Conservation (phyloP, 2,888 invertebrate species). For the Masnerella sp. region DNA sequence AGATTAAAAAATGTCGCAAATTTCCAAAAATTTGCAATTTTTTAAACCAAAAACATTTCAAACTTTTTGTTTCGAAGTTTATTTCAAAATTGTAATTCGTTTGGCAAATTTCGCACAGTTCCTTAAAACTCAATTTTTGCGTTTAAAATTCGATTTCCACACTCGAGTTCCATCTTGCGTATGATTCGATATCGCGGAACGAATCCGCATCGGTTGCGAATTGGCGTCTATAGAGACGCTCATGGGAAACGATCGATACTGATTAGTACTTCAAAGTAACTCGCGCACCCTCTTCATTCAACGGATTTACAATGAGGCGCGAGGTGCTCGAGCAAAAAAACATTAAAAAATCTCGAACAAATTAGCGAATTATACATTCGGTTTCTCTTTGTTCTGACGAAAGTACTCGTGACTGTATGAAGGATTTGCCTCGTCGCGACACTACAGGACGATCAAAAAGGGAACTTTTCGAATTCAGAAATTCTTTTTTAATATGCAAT, state of each 20-base stretch:
- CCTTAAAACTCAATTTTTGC: no score
- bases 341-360: conserved; percentile 68
- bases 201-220: conserved; percentile 55
- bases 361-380: conserved; percentile 75
- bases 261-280: conserved; percentile 59
- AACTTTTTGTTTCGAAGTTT: no score
- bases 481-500: no score
- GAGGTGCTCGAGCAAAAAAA: conserved; percentile 66
- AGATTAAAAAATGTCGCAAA: no score
- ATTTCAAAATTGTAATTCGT: no score
- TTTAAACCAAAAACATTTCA: no score
- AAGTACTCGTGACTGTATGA: conserved; percentile 60
- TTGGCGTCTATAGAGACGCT: conserved; percentile 44
- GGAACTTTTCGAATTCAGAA: no score
- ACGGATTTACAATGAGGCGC: conserved; percentile 61
- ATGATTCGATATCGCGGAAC: conserved; percentile 56
- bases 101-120: no score
- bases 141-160: conserved; percentile 23
- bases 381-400: conserved; percentile 67
- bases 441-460: no score
- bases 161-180: conserved; percentile 42
- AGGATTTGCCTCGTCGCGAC: conserved; percentile 45
- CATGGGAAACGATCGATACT: conserved; percentile 51
- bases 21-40: no score
- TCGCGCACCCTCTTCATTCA: conserved; percentile 57